Conservation (phyloP, 2,888 invertebrate species). For the Ethmia dodecea region DNA sequence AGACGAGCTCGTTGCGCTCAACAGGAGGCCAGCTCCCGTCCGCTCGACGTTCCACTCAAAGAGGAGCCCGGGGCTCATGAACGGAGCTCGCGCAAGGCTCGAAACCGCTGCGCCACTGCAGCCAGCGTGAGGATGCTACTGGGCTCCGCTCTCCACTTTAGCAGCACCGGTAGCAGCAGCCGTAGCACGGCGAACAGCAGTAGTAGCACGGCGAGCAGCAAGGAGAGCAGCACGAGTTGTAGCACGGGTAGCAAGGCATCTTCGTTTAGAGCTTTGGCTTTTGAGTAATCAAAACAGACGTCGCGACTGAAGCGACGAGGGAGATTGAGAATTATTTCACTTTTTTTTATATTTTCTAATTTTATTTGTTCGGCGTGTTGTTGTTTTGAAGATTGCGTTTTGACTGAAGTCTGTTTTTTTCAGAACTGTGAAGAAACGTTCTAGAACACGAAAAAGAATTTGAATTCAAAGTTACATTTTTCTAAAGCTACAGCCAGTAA, state of each 20-base stretch:
- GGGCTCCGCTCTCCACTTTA: constrained; percentile 12
- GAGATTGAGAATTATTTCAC: constrained; percentile 16
- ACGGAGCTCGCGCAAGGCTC: constrained; percentile 9
- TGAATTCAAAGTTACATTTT: constrained; percentile 13
- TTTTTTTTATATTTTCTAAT: constrained; percentile 21
- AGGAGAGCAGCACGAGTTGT: constrained; percentile 28
- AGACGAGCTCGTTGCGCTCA: neutral
- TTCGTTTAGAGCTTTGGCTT: constrained; percentile 18
- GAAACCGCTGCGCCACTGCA: constrained; percentile 10
- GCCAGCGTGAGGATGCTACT: neutral
- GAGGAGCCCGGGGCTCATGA: constrained; percentile 1
- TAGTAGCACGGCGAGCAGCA: constrained; percentile 37
- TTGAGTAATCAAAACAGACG: neutral
- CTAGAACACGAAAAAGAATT: constrained; percentile 12
- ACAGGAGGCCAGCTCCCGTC: constrained; percentile 12
- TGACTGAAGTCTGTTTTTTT: constrained; percentile 20
- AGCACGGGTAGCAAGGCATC: constrained; percentile 45
- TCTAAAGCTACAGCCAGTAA: too few species aligned
- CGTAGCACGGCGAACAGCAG: constrained; percentile 39
- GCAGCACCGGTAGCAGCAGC: constrained; percentile 32
- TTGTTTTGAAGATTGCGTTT: constrained; percentile 36
- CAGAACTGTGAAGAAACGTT: constrained; percentile 25
- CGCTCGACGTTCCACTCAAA: constrained; percentile 3
- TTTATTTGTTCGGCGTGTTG: constrained; percentile 28
- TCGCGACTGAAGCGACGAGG: constrained; percentile 4